Percentiles rank a stretch among this genome's conserved stretches.
Evolutionary conservation across 1,140 invertebrate genomes (phyloP).

Genomic region (Drosophila ficusphila): DNA sequence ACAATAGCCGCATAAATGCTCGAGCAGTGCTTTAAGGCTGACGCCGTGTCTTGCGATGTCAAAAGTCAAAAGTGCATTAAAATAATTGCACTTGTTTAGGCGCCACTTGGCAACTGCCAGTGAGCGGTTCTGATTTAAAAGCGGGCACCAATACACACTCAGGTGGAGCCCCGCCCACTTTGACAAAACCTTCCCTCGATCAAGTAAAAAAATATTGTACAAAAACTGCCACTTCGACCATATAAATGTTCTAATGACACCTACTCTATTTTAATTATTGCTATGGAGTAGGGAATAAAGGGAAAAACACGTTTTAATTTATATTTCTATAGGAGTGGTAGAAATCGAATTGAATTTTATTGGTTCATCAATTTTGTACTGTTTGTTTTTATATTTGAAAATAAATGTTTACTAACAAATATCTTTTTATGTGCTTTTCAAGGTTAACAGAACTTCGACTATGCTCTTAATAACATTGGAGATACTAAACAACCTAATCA

Average conservation of each 20-base stretch:
- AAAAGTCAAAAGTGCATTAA: constrained; percentile 84
- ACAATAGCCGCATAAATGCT: constrained; percentile 74
- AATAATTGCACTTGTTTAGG: constrained; percentile 82
- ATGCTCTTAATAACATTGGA: too few species aligned
- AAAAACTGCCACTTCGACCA: background rate
- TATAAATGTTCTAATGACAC: background rate
- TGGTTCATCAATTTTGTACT: too few species aligned
- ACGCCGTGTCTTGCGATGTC: constrained; percentile 61
- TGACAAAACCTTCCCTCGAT: too few species aligned
- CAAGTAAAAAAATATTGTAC: background rate
- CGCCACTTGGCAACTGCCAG: constrained; percentile 44
- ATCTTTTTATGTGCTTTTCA: too few species aligned
- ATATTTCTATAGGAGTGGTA: background rate
- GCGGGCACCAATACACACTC: constrained; percentile 7
- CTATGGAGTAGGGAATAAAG: too few species aligned
- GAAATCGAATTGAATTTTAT: too few species aligned
- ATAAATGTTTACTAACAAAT: too few species aligned
- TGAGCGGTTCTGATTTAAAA: constrained; percentile 46
- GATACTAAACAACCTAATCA: too few species aligned
- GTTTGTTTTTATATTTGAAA: too few species aligned
- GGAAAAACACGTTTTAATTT: background rate
- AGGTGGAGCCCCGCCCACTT: background rate
- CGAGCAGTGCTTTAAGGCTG: constrained; percentile 58
- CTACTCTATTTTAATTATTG: too few species aligned
- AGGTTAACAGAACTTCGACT: too few species aligned